Evolutionary conservation across 1,140 invertebrate genomes (phyloP).

Genomic region (Gryon sp.): DNA sequence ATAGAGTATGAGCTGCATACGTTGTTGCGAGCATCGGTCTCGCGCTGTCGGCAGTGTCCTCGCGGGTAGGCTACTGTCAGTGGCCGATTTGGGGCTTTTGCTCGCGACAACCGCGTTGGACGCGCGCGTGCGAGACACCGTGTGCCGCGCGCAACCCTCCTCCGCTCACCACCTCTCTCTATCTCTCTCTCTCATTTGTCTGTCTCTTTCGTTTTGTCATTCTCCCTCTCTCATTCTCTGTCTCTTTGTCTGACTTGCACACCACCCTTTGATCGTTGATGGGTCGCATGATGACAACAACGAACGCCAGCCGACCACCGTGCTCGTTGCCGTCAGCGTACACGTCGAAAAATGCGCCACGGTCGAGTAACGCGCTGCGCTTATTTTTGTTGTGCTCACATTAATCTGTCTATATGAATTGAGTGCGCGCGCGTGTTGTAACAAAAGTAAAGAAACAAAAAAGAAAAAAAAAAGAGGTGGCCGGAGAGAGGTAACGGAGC

Average conservation of each 20-base stretch:
- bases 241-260: slow-evolving; percentile 1
- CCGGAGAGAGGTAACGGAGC: slow-evolving; percentile 7
- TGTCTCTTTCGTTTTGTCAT: not conserved
- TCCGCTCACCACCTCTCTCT: slow-evolving; percentile 10
- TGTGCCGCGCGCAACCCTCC: slow-evolving; percentile 37
- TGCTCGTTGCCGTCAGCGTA: not conserved
- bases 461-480: slow-evolving; percentile 1
- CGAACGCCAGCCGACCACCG: slow-evolving; percentile 5
- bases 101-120: slow-evolving; percentile 20
- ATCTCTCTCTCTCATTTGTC: not conserved
- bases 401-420: slow-evolving; percentile 9
- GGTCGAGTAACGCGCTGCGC: slow-evolving; percentile 21
- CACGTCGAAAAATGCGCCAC: slow-evolving; percentile 20
- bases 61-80: slow-evolving; percentile 46
- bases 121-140: slow-evolving; percentile 43
- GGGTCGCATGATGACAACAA: slow-evolving; percentile 39
- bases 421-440: slow-evolving; percentile 13
- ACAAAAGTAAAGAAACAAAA: too few relatives aligned
- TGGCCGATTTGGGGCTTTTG: slow-evolving; percentile 32
- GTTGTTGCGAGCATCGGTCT: slow-evolving; percentile 25
- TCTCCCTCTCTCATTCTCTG: not conserved
- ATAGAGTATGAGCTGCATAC: slow-evolving; percentile 35
- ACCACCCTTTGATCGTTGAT: slow-evolving; percentile 5
- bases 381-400: slow-evolving; percentile 39
- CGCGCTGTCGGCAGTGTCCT: slow-evolving; percentile 30